phyloP scores from a whole-genome alignment of 2,797 vertebrate species.

The Chaetodon trifasciatus region DNA sequence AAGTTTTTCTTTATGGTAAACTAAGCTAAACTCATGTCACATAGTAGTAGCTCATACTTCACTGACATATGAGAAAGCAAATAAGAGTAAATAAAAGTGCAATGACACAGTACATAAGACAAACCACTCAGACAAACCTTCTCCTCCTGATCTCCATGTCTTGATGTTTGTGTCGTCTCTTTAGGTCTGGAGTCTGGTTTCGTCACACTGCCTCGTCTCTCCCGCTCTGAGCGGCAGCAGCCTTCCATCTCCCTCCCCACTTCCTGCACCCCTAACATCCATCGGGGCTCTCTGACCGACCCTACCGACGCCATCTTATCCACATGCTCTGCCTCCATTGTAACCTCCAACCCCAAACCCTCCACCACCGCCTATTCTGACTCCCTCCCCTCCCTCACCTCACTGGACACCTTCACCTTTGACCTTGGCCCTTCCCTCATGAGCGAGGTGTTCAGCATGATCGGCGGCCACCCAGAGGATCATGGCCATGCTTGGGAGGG shows the following conservation, averaged over 20 bases:
- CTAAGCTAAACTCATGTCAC: too few species aligned
- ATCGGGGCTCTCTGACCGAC: conserved; percentile 80
- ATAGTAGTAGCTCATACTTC: not conserved
- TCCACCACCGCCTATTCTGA: conserved; percentile 64
- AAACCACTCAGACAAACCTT: not conserved
- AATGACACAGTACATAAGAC: not conserved
- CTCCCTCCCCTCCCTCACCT: conserved; percentile 88
- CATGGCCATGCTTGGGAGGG: conserved; percentile 62
- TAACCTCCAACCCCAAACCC: conserved; percentile 86
- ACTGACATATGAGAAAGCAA: not conserved
- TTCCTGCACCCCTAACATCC: conserved; percentile 78
- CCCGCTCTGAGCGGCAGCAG: conserved; percentile 88
- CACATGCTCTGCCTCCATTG: conserved; percentile 82
- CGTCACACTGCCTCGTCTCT: conserved; percentile 93
- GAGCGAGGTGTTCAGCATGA: conserved; percentile 93
- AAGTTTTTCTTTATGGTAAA: too few species aligned
- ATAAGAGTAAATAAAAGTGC: too few species aligned
- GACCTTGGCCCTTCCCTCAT: conserved; percentile 98
- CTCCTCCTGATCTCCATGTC: not conserved
- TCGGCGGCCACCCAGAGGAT: conserved; percentile 77
- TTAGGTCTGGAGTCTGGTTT: conserved; percentile 94
- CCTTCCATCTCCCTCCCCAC: conserved; percentile 75
- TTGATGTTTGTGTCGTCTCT: conserved; percentile 15
- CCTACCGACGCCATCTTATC: conserved; percentile 73
- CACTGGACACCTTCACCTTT: conserved; percentile 93